phyloP scores from a whole-genome alignment of 2,888 invertebrate species.

The Spilosoma lubricipeda region DNA sequence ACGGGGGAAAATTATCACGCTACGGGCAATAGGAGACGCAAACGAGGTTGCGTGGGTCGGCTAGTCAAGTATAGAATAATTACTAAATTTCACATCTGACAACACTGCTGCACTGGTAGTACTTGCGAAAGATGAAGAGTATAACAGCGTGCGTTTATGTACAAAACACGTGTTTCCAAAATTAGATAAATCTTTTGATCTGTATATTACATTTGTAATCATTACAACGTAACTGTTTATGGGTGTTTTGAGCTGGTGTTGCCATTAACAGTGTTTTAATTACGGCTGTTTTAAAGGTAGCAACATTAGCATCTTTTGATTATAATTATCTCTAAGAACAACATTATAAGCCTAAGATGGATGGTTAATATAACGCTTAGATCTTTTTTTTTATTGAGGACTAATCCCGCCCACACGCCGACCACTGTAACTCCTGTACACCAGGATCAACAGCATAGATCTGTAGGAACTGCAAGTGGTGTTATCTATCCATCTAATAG shows the following conservation, averaged over 20 bases:
- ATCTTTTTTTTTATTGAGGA: too few species aligned
- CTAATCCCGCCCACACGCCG: too few species aligned
- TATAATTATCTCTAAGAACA: neutral
- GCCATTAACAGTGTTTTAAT: neutral
- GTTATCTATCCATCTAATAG: too few species aligned
- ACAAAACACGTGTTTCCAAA: constrained; percentile 7
- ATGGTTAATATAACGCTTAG: too few species aligned
- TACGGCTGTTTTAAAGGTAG: neutral
- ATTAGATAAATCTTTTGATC: constrained; percentile 4
- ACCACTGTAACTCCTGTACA: too few species aligned
- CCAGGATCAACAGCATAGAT: too few species aligned
- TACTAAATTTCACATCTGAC: neutral
- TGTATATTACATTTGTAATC: constrained; percentile 7
- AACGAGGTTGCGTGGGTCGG: too few species aligned
- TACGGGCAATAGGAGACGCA: too few species aligned
- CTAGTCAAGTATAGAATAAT: too few species aligned
- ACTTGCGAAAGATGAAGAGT: neutral
- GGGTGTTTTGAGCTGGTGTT: neutral
- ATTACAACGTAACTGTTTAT: constrained; percentile 1
- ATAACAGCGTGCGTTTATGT: neutral
- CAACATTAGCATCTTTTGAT: neutral
- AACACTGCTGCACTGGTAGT: neutral
- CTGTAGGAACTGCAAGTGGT: too few species aligned
- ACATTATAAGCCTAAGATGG: too few species aligned
- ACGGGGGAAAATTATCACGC: too few species aligned